Base-by-base conservation (phyloP, 2,888 invertebrate species). In the Metellina segmentata region DNA sequence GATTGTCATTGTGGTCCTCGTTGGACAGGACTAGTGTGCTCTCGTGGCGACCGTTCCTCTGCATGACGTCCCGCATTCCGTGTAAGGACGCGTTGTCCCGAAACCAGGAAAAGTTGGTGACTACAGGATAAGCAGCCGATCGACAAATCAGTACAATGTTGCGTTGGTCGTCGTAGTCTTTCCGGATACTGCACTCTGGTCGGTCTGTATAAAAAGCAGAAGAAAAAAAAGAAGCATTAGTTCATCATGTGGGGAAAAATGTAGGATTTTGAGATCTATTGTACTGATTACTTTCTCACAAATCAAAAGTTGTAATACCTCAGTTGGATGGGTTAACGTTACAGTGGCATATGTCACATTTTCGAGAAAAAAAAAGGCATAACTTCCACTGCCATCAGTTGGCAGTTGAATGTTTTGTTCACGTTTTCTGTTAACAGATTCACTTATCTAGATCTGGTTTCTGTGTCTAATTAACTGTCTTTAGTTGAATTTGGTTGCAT, bases 111-210 rank as follows among this genome's bases (percentile, higher is more conserved):
- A 98, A 98, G 90, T 96, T 96, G 93, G 97, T 97, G 93, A 96
- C 96, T 78, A 96, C 95, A 0, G 98, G 98, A 95, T 98, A 98
- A n/a, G 98, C 97, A 90, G 96, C 95, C 0, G 97, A 98, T 34
- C 97, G 97, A 95, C 98, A 98, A 71, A 97, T 96, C 85, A 98
- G 95, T 89, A 97, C 96, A 94, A 97, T 96, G 93, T 96, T 96
- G 53, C 97, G 97, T 16, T 92, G 85, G 92, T 97, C 96, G 87
- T 96, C 96, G 94, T 97, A 97, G 71, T 96, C 96, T 94, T 97
- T 96, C 93, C 97, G 96, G 94, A 98, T 97, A 85, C 96, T 96
- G 94, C 98, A 98, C 94, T 97, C 97, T 0, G 98, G 98, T 94
- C 97, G 96, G 95, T 96, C 98, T 98, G 95, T 16, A 34, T 34